These are phyloP conservation scores for Drosophila anomelani DNA, from an alignment of 2,888 invertebrate species.

Conservation along the genomic window DNA sequence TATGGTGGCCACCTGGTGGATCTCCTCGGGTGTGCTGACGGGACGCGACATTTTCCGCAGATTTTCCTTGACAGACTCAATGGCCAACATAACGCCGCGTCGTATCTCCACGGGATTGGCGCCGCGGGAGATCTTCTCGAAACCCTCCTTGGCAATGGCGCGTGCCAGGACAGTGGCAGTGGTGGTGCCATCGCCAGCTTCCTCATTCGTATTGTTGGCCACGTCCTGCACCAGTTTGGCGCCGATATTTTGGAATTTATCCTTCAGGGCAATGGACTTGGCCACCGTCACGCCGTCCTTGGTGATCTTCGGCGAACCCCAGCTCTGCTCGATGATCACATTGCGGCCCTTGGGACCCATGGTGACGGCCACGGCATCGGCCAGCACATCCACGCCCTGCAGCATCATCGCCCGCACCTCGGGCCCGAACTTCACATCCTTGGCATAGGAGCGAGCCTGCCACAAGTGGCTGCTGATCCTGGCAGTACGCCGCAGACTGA, in stretches of 20 bases:
- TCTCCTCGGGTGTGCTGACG: conserved; percentile 98
- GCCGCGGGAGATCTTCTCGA: conserved; percentile 98
- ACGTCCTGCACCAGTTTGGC: conserved; percentile 99
- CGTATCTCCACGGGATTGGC: conserved; percentile 98
- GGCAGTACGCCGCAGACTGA: conserved; percentile 84
- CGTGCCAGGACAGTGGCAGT: conserved; percentile 98
- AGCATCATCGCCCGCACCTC: conserved; percentile 98
- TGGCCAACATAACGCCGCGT: conserved; percentile 97
- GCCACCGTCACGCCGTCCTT: conserved; percentile 99
- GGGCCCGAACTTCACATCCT: conserved; percentile 98
- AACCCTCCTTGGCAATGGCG: conserved; percentile 99
- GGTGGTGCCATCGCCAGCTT: conserved; percentile 99
- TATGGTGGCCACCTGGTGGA: conserved; percentile 99
- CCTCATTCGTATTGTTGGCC: conserved; percentile 99
- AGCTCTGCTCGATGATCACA: conserved; percentile 99
- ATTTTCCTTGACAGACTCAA: conserved; percentile 94
- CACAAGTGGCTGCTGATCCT: conserved; percentile 78
- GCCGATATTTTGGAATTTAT: conserved; percentile 99
- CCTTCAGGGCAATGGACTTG: conserved; percentile 98
- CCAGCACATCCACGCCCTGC: conserved; percentile 97
- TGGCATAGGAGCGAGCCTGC: conserved; percentile 89
- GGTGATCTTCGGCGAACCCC: conserved; percentile 99
- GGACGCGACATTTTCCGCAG: conserved; percentile 95
- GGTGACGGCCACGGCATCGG: conserved; percentile 99
- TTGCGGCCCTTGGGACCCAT: conserved; percentile 99